A percentile compares a stretch with the other conserved stretches of the same genome.
These are phyloP conservation scores for Turritopsis rubra DNA, from an alignment of 30 jellyfish, hydroid and myxozoan species.

Conservation along the genomic window DNA sequence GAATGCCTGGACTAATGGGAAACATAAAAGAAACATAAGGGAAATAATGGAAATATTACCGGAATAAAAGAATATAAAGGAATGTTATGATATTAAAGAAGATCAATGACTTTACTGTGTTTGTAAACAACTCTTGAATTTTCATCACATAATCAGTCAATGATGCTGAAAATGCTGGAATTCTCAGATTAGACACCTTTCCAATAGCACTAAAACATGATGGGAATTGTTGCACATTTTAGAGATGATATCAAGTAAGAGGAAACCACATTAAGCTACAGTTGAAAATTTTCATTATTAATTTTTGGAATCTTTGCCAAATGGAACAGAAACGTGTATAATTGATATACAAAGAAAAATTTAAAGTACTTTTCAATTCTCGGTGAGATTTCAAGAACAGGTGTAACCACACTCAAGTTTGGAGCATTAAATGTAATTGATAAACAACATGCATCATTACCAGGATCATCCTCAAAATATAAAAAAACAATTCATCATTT, in stretches of 20 bases:
- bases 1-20: too few species aligned
- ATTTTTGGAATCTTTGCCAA: too few species aligned
- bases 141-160: background rate
- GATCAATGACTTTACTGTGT: background rate
- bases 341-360: too few species aligned
- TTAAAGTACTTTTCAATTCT: background rate
- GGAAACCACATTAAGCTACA: too few species aligned
- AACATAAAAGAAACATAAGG: too few species aligned
- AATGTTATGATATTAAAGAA: too few species aligned
- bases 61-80: too few species aligned
- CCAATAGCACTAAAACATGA: conserved; percentile 4
- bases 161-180: background rate
- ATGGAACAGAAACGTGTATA: too few species aligned
- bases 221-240: too few species aligned
- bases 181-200: background rate
- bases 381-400: background rate
- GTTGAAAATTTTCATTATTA: too few species aligned
- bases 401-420: background rate
- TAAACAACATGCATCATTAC: background rate
- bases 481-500: background rate
- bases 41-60: too few species aligned
- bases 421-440: conserved; percentile 3
- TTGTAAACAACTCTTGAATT: background rate
- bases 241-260: too few species aligned
- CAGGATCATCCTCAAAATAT: background rate